Conservation (phyloP, 2,113 vertebrate species). For the Chionomys nivalis region DNA sequence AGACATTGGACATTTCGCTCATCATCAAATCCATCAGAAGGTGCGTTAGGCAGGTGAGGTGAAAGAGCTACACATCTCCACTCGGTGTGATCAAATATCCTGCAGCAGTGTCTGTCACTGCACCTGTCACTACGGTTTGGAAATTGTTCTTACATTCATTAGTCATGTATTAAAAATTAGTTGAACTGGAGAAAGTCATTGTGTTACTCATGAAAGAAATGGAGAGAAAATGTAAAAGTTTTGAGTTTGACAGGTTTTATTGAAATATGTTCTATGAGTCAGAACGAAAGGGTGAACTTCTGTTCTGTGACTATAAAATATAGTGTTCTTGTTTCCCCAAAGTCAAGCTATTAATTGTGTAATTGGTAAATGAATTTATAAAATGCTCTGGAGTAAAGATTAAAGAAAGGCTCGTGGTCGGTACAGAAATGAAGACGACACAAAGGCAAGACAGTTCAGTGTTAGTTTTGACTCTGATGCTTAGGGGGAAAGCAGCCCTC, state of each 20-base stretch:
- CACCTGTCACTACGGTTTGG: neutral
- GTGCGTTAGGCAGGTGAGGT: neutral
- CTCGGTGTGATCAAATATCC: neutral
- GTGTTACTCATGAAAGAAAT: neutral
- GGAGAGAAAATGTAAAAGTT: constrained; percentile 7
- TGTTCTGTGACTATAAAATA: neutral
- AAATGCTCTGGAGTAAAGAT: neutral
- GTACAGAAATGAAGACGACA: neutral
- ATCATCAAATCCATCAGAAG: neutral
- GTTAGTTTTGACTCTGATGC: neutral
- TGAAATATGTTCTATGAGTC: neutral
- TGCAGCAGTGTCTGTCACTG: neutral
- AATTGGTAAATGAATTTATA: constrained; percentile 17
- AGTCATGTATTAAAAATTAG: neutral
- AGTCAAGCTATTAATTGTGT: neutral
- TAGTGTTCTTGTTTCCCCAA: neutral
- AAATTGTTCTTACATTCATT: neutral
- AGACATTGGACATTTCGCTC: neutral
- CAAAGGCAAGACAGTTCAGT: neutral
- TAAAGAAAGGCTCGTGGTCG: constrained; percentile 10
- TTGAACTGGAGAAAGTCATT: constrained; percentile 5
- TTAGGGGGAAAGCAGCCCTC: neutral
- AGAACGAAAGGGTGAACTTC: neutral
- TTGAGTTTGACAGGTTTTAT: neutral
- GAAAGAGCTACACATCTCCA: neutral